A percentile compares a stretch with the other conserved stretches of the same genome.
These are phyloP conservation scores for Agrochola lota DNA, from an alignment of 2,888 invertebrate genomes.

Conservation along the genomic window DNA sequence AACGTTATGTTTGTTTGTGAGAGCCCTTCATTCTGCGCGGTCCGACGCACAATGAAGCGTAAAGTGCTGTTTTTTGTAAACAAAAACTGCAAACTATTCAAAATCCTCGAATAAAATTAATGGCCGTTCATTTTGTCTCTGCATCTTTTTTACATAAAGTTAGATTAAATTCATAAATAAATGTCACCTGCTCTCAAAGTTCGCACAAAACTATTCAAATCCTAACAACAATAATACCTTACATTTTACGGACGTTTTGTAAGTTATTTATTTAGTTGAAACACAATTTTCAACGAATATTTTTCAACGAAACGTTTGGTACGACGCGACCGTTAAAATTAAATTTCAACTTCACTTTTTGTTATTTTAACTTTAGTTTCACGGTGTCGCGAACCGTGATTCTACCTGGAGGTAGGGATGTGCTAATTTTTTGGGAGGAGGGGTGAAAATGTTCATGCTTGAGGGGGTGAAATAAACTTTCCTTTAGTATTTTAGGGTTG, in stretches of 20 bases:
- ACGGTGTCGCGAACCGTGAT: slow-evolving; percentile 30
- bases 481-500: slow-evolving; percentile 15
- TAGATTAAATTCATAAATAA: not conserved
- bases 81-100: no score
- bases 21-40: no score
- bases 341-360: slow-evolving; percentile 55
- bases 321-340: slow-evolving; percentile 44
- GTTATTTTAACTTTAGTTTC: slow-evolving; percentile 50
- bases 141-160: not conserved
- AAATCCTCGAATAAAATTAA: no score
- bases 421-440: not conserved
- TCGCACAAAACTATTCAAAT: not conserved
- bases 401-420: slow-evolving; percentile 43
- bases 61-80: no score
- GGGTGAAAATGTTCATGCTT: not conserved
- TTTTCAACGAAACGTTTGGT: slow-evolving; percentile 30
- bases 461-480: slow-evolving; percentile 1
- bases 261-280: slow-evolving; percentile 30
- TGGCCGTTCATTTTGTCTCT: no score
- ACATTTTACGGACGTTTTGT: not conserved
- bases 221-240: not conserved
- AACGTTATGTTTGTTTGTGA: no score
- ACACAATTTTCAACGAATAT: slow-evolving; percentile 38
- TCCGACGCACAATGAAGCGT: no score
- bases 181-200: not conserved